These are phyloP conservation scores for Lasius fuliginosus DNA, from an alignment of 2,888 invertebrate genomes.

Conservation along the genomic window DNA sequence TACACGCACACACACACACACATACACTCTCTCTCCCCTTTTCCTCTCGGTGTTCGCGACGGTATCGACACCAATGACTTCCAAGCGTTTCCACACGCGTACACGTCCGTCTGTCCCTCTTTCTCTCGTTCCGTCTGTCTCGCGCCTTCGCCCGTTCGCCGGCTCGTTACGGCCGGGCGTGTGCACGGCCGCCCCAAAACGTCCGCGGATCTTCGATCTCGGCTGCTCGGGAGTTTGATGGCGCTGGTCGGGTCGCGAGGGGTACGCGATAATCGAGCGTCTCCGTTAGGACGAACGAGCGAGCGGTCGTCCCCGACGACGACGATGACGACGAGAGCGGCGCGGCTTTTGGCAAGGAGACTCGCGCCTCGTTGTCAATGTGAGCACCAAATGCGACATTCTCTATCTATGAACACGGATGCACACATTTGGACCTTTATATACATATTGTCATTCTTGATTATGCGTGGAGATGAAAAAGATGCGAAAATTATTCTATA, in stretches of 20 bases:
- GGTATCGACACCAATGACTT: slow-evolving; percentile 75
- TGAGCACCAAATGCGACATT: neutral
- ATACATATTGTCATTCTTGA: neutral
- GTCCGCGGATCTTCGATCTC: slow-evolving; percentile 70
- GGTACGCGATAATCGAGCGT: slow-evolving; percentile 71
- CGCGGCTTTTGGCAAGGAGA: slow-evolving; percentile 32
- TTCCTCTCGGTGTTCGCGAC: slow-evolving; percentile 70
- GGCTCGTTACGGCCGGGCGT: slow-evolving; percentile 54
- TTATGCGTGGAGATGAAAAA: neutral
- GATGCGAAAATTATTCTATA: neutral
- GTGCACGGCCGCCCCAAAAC: slow-evolving; percentile 67
- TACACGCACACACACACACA: neutral
- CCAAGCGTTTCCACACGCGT: slow-evolving; percentile 73
- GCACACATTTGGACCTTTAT: neutral
- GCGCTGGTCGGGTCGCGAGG: slow-evolving; percentile 65
- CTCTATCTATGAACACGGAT: neutral
- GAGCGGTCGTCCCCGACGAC: slow-evolving; percentile 10
- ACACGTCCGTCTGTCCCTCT: slow-evolving; percentile 44
- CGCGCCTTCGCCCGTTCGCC: slow-evolving; percentile 32
- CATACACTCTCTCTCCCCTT: slow-evolving; percentile 52
- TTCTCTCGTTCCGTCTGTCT: slow-evolving; percentile 20
- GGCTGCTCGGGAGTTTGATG: slow-evolving; percentile 66
- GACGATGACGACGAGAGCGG: neutral
- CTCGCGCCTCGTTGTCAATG: neutral
- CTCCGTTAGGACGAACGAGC: slow-evolving; percentile 59